Conservation (phyloP, 2,797 vertebrate genomes). For the Lacerta viridis region DNA sequence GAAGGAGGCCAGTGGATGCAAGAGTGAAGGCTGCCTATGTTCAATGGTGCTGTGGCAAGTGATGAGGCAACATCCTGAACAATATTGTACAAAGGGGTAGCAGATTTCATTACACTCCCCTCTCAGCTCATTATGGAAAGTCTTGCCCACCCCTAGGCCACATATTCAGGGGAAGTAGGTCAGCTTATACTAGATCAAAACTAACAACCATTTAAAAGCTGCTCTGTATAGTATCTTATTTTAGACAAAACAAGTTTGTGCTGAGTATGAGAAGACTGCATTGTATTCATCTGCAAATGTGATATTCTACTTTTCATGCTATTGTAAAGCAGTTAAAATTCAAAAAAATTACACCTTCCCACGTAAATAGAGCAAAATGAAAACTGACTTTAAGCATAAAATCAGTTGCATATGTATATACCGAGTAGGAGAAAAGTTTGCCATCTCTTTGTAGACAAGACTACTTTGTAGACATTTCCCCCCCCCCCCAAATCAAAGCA, state of each 20-base stretch:
- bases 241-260: not conserved
- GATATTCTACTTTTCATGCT: slow-evolving; percentile 60
- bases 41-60: not conserved
- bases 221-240: not conserved
- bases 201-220: not conserved
- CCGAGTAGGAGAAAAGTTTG: slow-evolving; percentile 30
- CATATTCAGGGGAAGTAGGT: not conserved
- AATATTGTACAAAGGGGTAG: not conserved
- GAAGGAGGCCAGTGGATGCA: not conserved
- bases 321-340: slow-evolving; percentile 52
- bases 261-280: slow-evolving; percentile 23
- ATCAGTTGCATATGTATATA: slow-evolving; percentile 39
- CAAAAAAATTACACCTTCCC: slow-evolving; percentile 19
- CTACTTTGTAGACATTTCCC: slow-evolving; percentile 57
- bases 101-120: no score
- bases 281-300: slow-evolving; percentile 44
- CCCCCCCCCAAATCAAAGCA: slow-evolving; percentile 61
- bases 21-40: not conserved
- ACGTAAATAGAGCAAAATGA: slow-evolving; percentile 53
- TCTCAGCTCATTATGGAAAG: not conserved
- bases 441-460: slow-evolving; percentile 56
- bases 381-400: slow-evolving; percentile 59
- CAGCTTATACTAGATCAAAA: slow-evolving; percentile 3
- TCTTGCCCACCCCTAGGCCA: not conserved
- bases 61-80: not conserved